These are phyloP conservation scores for Peromyscus melanophrys DNA, from an alignment of 2,797 vertebrate species.

Conservation along the genomic window DNA sequence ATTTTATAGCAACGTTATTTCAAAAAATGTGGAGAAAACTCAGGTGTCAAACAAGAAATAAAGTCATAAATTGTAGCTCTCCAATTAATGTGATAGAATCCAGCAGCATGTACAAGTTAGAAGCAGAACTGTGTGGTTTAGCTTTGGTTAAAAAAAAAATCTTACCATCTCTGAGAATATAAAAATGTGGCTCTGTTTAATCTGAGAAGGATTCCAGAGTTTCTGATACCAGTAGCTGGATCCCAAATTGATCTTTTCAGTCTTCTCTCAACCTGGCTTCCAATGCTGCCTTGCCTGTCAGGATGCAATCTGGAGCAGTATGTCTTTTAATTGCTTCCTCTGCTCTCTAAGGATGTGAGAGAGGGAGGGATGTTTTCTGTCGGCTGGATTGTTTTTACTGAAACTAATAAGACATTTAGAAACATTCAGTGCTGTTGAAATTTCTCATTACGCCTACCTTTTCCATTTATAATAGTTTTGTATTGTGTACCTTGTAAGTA, in stretches of 20 bases:
- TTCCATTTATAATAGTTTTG: background rate
- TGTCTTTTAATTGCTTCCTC: background rate
- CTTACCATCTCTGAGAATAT: background rate
- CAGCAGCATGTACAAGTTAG: background rate
- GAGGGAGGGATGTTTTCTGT: background rate
- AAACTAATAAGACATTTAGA: conserved; percentile 32
- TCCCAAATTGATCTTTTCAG: background rate
- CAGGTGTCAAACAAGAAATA: background rate
- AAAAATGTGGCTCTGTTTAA: background rate
- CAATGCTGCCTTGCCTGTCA: background rate
- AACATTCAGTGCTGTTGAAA: background rate
- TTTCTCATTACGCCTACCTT: background rate
- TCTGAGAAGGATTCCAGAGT: background rate
- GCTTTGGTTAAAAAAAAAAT: background rate
- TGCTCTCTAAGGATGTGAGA: background rate
- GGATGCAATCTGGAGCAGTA: background rate
- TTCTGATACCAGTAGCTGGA: background rate
- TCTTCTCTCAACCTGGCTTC: background rate
- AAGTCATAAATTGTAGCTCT: background rate
- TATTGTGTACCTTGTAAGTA: background rate
- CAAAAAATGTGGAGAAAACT: background rate
- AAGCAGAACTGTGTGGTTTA: background rate
- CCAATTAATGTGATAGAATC: background rate
- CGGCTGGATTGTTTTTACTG: background rate
- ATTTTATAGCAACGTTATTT: conserved; percentile 19